phyloP scores from a whole-genome alignment of 2,113 vertebrate species.

The Ranitomeya variabilis region DNA sequence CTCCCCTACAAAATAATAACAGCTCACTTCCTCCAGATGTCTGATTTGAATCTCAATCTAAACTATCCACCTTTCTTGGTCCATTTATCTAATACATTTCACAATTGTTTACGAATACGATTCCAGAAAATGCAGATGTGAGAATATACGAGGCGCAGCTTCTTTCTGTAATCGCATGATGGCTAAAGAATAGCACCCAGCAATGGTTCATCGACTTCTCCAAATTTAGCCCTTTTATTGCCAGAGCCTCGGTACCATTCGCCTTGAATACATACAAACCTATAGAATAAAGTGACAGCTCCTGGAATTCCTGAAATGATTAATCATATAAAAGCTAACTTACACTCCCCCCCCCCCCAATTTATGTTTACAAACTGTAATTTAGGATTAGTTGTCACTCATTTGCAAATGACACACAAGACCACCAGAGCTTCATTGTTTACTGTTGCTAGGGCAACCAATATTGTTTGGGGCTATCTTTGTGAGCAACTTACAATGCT shows the following conservation, averaged over 20 bases:
- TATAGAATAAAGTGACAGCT: neutral
- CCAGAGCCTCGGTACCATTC: neutral
- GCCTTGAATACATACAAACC: neutral
- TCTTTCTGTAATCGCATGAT: neutral
- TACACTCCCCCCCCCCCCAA: neutral
- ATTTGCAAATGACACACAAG: conserved; percentile 42
- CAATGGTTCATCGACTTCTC: neutral
- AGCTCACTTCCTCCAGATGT: too few relatives aligned
- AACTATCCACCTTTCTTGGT: neutral
- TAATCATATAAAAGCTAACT: neutral
- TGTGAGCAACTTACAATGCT: conserved; percentile 1
- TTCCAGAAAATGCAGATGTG: neutral
- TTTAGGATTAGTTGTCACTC: neutral
- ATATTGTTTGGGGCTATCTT: conserved; percentile 28
- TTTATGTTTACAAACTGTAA: neutral
- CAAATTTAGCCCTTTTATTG: neutral
- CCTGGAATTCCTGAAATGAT: neutral
- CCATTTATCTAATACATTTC: neutral
- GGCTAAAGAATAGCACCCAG: neutral
- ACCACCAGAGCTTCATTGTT: conserved; percentile 50
- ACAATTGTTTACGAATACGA: neutral
- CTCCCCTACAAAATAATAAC: too few relatives aligned
- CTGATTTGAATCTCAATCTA: too few relatives aligned
- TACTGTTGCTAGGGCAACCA: conserved; percentile 51
- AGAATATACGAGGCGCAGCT: neutral